Evolutionary conservation across 2,888 invertebrate species (phyloP).

Genomic region (Cataglyphis cursor): DNA sequence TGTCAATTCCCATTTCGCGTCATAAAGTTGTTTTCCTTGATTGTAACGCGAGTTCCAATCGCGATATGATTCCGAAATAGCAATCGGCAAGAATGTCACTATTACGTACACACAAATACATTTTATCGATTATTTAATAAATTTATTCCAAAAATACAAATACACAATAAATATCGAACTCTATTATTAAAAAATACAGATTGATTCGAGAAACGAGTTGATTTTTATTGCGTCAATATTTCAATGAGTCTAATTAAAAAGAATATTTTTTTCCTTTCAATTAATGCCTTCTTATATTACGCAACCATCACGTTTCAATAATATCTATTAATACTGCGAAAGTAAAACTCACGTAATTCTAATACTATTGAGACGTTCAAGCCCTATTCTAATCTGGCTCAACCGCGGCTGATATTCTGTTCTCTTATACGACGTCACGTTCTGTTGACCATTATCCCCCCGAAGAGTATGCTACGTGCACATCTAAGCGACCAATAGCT

Average conservation of each 20-base stretch:
- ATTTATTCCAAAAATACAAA: not conserved
- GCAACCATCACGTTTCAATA: not conserved
- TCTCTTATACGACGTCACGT: constrained; percentile 48
- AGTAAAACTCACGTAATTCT: not conserved
- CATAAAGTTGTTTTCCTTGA: constrained; percentile 79
- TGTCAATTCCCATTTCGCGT: constrained; percentile 76
- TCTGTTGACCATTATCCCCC: constrained; percentile 33
- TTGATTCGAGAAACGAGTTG: not conserved
- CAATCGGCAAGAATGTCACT: not conserved
- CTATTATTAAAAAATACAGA: not conserved
- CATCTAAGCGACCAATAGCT: constrained; percentile 24
- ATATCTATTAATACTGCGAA: not conserved
- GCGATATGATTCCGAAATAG: not conserved
- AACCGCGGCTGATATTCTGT: constrained; percentile 30
- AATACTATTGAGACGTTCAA: not conserved
- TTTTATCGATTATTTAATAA: not conserved
- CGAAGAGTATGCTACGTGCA: constrained; percentile 40
- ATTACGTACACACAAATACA: not conserved
- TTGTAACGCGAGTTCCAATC: not conserved
- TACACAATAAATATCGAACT: not conserved
- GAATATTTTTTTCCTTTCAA: not conserved
- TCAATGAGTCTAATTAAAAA: not conserved
- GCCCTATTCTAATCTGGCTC: not conserved
- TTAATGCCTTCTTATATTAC: not conserved
- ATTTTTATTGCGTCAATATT: not conserved